A percentile compares a stretch with the other conserved stretches of the same genome.
These are phyloP conservation scores for Leucoraja ocellata DNA, from an alignment of 2,797 vertebrate genomes.

Conservation along the genomic window DNA sequence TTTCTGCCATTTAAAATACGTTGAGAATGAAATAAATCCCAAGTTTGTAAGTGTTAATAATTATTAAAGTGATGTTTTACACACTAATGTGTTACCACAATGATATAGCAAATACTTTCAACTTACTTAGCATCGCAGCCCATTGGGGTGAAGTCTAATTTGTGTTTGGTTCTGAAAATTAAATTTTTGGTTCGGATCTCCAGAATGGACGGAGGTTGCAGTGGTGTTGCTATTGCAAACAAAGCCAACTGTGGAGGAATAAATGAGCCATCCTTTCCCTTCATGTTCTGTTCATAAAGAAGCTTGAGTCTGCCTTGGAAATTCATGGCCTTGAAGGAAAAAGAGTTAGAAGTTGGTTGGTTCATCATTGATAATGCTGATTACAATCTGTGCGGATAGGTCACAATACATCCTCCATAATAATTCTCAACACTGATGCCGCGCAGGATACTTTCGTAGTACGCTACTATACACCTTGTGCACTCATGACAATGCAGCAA, in stretches of 20 bases:
- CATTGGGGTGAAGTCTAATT: slow-evolving; percentile 72
- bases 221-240: slow-evolving; percentile 68
- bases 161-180: slow-evolving; percentile 78
- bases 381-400: too few species aligned
- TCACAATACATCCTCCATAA: too few species aligned
- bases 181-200: slow-evolving; percentile 76
- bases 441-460: too few species aligned
- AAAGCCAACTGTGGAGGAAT: slow-evolving; percentile 68
- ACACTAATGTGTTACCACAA: neutral
- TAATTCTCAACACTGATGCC: too few species aligned
- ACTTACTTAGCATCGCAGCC: slow-evolving; percentile 73
- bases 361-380: neutral
- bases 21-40: too few species aligned
- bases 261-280: slow-evolving; percentile 61
- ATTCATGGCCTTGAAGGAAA: slow-evolving; percentile 65
- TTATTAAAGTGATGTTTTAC: neutral
- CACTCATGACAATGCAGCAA: too few species aligned
- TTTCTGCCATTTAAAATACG: neutral
- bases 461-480: too few species aligned
- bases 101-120: neutral
- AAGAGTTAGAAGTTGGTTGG: slow-evolving; percentile 5
- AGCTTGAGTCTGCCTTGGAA: slow-evolving; percentile 74
- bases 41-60: slow-evolving; percentile 1
- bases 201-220: slow-evolving; percentile 72
- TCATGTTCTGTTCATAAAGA: slow-evolving; percentile 73